Evolutionary conservation across 2,888 invertebrate genomes (phyloP), one percentile per base, ranked within the genome.

Genomic region (Mythimna vitellina): DNA sequence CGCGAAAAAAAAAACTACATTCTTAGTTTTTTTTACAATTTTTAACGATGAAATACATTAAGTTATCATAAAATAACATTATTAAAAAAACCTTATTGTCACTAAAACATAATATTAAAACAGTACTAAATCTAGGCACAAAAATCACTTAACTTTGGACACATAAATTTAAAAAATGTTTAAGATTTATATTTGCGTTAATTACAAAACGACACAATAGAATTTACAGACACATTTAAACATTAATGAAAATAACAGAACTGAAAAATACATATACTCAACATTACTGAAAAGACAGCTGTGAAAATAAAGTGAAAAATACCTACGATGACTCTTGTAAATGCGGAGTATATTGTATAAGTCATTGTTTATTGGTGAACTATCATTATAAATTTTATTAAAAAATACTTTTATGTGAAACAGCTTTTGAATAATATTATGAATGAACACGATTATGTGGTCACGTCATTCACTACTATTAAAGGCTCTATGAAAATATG

Each of bases 381-480:
- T 46, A 46, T 49, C 7, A 58, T 38, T 38, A 51, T 49, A 8
- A 46, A 42, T 69, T n/a, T 17, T 25, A 17, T 35, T 14, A 38
- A 49, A 68, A 57, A 20, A 20, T 25, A 17, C 14, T 8, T 14
- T 22, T 29, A 14, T 14, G 20, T 51, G 32, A 35, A 51, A 42
- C 35, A 29, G 14, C 3, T 14, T 60, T 70, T 53, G 14, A 22
- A 7, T 14, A 22, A 42, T 29, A 38, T 14, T 42, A 42, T 32
- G 51, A 71, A 70, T 70, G 29, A 70, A 70, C 51, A 38, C 9
- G 9, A 14, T 22, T 9, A 12, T n/a, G 32, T 54, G 56, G 32
- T 29, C 25, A 51, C 10, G n/a, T 38, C 17, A 38, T 42, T 14
- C 42, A 42, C 5, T 42, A 14, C 12, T 12, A 12, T n/a, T 51